Percentiles rank a stretch among this genome's conserved stretches.
These are phyloP conservation scores for Mycetomoellerius zeteki DNA, from an alignment of 1,140 invertebrate genomes.

Conservation along the genomic window DNA sequence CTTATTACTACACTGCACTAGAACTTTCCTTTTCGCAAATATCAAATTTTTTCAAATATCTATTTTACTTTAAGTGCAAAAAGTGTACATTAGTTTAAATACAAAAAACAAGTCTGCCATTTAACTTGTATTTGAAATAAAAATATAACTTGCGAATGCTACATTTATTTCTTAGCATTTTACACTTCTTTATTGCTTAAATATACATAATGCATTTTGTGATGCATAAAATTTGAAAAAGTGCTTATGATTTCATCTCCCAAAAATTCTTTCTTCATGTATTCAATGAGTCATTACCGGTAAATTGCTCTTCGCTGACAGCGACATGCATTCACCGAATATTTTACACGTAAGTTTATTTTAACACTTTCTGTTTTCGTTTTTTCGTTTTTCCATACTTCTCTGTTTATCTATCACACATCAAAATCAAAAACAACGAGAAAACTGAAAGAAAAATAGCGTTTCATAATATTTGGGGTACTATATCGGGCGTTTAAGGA, in stretches of 20 bases:
- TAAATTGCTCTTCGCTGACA: constrained; percentile 62
- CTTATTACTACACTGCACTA: too few species aligned
- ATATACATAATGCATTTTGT: not conserved
- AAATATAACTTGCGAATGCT: constrained; percentile 23
- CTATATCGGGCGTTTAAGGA: not conserved
- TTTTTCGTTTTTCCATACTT: not conserved
- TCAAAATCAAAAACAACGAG: not conserved
- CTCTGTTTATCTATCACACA: not conserved
- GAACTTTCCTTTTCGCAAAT: too few species aligned
- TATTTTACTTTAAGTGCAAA: too few species aligned
- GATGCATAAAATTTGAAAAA: constrained; percentile 5
- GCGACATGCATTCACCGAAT: constrained; percentile 5
- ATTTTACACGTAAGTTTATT: constrained; percentile 64
- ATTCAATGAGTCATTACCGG: constrained; percentile 66
- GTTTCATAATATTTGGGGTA: not conserved
- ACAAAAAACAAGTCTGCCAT: too few species aligned
- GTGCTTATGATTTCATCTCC: constrained; percentile 30
- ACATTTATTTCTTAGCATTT: constrained; percentile 3
- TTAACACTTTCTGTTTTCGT: not conserved
- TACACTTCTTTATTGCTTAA: not conserved
- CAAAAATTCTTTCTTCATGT: constrained; percentile 66
- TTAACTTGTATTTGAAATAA: constrained; percentile 3
- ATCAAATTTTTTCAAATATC: too few species aligned
- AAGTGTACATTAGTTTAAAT: too few species aligned
- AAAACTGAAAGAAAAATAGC: not conserved